Evolutionary conservation across 2,113 vertebrate genomes (phyloP).

Genomic region (Erythrolamprus reginae): DNA sequence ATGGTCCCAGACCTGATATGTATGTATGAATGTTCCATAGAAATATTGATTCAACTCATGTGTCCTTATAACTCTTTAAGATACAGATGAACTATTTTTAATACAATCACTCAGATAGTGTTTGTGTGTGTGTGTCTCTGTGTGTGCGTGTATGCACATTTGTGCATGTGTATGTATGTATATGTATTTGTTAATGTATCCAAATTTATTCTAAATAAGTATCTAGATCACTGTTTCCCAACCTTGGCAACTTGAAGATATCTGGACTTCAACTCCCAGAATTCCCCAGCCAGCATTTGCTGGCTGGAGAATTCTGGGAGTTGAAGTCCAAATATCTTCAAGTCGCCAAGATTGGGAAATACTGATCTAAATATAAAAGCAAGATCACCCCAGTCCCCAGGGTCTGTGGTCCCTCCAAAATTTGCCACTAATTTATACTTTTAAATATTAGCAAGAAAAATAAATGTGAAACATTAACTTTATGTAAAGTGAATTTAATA

Average conservation of each 20-base stretch:
- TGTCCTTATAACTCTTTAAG: conserved; percentile 7
- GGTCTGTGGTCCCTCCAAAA: neutral
- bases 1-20: conserved; percentile 9
- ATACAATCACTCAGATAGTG: neutral
- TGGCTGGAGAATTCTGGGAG: too few relatives aligned
- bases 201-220: neutral
- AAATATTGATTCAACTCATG: neutral
- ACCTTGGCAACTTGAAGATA: too few relatives aligned
- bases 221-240: too few relatives aligned
- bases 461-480: neutral
- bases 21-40: conserved; percentile 19
- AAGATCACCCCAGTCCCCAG: neutral
- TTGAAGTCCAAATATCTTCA: too few relatives aligned
- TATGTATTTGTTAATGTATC: neutral
- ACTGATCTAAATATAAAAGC: neutral
- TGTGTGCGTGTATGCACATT: too few relatives aligned
- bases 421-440: neutral
- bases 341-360: too few relatives aligned
- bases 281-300: too few relatives aligned
- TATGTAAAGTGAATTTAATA: neutral
- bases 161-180: neutral
- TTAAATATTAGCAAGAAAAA: neutral
- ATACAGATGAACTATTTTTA: neutral
- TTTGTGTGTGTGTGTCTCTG: too few relatives aligned
- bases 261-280: too few relatives aligned